Evolutionary conservation across 2,113 vertebrate genomes (phyloP), one percentile per base, ranked within the genome.

Genomic region (Anas platyrhynchos): DNA sequence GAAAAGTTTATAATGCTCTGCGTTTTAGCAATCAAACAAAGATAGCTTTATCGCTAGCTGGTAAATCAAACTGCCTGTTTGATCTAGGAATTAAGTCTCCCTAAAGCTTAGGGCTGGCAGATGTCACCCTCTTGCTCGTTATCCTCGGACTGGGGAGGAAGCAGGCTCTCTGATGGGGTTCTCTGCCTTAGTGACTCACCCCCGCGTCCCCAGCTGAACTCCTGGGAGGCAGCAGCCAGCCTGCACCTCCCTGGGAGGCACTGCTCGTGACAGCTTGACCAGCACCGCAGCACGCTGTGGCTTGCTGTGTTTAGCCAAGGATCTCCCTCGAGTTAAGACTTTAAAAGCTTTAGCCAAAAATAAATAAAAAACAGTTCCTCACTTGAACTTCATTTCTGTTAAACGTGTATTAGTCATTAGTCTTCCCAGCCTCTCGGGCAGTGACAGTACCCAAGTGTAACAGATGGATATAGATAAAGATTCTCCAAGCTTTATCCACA

Each of bases 11-110:
- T 16, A 71, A 59, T 0, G 2, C 36, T 68, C 55, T 36, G 71
- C 58, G 69, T 23, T 32, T 27, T 27, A 86, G 73, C 3, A 17
- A n/a, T 69, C 8, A 44, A 92, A 87, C 87, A 95, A 84, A 89
- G 38, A 8, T 4, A 14, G 66, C 0, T 67, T 89, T 94, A 63
- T 78, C 56, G 46, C 31, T 11, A 1, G 1, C 0, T 32, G 27
- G 58, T 54, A 79, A 81, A 89, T 1, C 46, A 11, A 80, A 63
- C 14, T 32, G 89, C 63, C 48, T 23, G 48, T 25, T 25, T 48
- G 23, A 26, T 52, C 79, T 34, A 86, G 48, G 54, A 17, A 36
- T 4, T 38, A 83, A 16, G 73, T 23, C 54, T 69, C 50, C 43
- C 43, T 12, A 17, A 38, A 73, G 68, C 29, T 76, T 38, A 13